Evolutionary conservation across 2,113 vertebrate genomes (phyloP).

Genomic region (Neoarius graeffei): DNA sequence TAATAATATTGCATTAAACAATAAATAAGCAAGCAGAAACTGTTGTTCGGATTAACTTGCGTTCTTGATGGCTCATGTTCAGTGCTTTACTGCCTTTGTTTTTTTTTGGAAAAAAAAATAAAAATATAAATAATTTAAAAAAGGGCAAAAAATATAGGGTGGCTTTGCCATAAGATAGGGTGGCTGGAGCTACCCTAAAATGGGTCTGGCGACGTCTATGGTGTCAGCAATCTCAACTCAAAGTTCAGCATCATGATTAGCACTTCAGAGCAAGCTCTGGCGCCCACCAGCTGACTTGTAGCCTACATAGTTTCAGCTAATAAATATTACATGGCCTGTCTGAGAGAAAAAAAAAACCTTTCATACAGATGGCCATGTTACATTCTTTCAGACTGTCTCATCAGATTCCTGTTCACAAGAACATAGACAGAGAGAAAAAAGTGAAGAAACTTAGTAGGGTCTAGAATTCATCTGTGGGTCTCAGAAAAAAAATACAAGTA

Average conservation of each 20-base stretch:
- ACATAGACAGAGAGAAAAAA: background rate
- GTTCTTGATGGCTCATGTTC: no score
- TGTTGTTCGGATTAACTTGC: no score
- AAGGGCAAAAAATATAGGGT: no score
- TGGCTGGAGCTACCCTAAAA: no score
- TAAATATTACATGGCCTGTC: slow-evolving; percentile 54
- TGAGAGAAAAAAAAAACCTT: slow-evolving; percentile 11
- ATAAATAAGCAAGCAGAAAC: no score
- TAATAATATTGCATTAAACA: no score
- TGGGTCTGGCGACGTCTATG: no score
- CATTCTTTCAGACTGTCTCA: slow-evolving; percentile 10
- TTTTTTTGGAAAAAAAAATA: no score
- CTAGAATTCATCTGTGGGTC: background rate
- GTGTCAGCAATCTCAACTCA: slow-evolving; percentile 19
- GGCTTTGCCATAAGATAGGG: no score
- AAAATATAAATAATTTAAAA: no score
- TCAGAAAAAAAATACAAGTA: background rate
- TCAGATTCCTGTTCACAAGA: background rate
- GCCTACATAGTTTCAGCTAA: slow-evolving; percentile 23
- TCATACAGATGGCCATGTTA: slow-evolving; percentile 11
- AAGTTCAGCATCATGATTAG: slow-evolving; percentile 44
- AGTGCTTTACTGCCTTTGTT: no score
- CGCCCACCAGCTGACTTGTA: slow-evolving; percentile 43
- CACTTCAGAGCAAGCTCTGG: slow-evolving; percentile 46
- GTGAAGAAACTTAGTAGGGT: background rate